Evolutionary conservation across 2,888 invertebrate species (phyloP), one percentile per base, ranked within the genome.

Genomic region (Lasioglossum morio): DNA sequence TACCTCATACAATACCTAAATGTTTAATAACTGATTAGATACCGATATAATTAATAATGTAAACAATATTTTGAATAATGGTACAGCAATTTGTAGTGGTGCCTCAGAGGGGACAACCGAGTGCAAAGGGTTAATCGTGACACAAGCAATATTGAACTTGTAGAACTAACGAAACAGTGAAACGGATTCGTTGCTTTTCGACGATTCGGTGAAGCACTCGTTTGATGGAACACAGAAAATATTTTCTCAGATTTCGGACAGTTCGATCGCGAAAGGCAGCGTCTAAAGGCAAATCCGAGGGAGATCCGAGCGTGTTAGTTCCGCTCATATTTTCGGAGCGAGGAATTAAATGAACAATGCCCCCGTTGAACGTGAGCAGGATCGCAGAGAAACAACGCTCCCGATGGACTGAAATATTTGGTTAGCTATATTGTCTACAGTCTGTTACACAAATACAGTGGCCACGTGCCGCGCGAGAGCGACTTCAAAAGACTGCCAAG

Each of bases 391-490:
- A 53, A 53, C 23, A 53, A 8, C 53, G 53, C 23, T 37, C 60
- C 23, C 74, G 66, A 53, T 75, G 53, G 69, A 77, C 76, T 60
- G 74, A 66, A 48, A 77, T 85, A 77, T 85, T 89, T 77, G 74
- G 69, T 53, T 79, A 82, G 80, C 70, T 80, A 80, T 78, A 60
- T 87, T 60, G 85, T 85, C 75, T 46, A 77, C 81, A 76, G 88
- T 91, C 89, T 91, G 92, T 91, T 91, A 89, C 88, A 87, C 88
- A 87, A 90, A 89, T 91, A 88, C 81, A 90, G 89, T 88, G 91
- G 93, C 89, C 94, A 94, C 94, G 94, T 94, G 94, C 87, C 92
- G 76, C 7, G 76, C 85, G 89, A 84, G 89, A 84, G 75, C 73
- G 81, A 82, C 88, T 86, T 89, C 88, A 89, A 90, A 91, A 87